Evolutionary conservation across 2,888 invertebrate genomes (phyloP).

Genomic region (Nephrotoma guestfalica): DNA sequence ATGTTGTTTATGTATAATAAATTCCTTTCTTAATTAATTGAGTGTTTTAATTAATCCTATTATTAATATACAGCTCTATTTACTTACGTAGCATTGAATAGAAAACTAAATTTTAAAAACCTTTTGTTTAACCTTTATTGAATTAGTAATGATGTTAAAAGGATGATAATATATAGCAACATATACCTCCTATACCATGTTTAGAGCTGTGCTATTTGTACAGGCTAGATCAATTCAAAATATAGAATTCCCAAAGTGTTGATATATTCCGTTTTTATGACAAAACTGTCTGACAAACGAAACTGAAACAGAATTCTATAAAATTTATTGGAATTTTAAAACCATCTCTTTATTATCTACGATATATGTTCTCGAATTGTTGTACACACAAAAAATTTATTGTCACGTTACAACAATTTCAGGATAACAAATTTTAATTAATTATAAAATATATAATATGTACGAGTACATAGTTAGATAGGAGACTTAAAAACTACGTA

Average conservation of each 20-base stretch:
- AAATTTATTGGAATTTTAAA: background rate
- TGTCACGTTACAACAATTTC: background rate
- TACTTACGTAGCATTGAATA: background rate
- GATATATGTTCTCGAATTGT: background rate
- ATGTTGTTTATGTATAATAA: background rate
- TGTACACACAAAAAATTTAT: background rate
- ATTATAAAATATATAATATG: background rate
- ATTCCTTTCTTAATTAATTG: background rate
- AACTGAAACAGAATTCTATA: background rate
- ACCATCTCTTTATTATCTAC: background rate
- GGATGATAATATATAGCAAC: background rate
- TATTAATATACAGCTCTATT: background rate
- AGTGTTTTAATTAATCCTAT: background rate
- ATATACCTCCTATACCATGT: background rate
- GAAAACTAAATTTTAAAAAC: background rate
- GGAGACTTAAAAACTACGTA: background rate
- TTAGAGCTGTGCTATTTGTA: background rate
- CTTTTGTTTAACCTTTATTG: background rate
- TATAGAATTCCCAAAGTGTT: background rate
- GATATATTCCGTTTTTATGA: background rate
- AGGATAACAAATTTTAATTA: background rate
- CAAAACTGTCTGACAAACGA: background rate
- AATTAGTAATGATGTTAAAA: background rate
- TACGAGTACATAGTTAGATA: background rate
- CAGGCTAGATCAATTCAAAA: background rate